These are phyloP conservation scores for Limnodromus scolopaceus DNA, from an alignment of 2,797 vertebrate species.

Conservation along the genomic window DNA sequence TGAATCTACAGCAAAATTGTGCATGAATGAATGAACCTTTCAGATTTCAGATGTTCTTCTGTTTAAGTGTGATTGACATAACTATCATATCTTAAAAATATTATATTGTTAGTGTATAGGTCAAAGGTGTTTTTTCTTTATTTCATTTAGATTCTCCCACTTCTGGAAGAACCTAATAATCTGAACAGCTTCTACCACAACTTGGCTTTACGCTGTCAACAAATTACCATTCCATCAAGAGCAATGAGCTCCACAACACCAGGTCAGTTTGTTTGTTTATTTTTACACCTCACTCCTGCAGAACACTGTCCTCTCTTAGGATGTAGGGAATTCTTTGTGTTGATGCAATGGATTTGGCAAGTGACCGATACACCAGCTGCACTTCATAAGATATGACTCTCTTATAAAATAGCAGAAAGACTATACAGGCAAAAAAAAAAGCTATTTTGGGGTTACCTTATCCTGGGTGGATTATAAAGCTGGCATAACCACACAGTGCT, in stretches of 20 bases:
- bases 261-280: slow-evolving; percentile 70
- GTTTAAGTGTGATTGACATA: background rate
- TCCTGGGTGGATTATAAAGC: background rate
- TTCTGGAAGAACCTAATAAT: background rate
- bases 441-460: background rate
- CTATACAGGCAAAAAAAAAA: background rate
- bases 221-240: slow-evolving; percentile 17
- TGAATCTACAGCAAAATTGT: background rate
- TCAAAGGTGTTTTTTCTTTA: background rate
- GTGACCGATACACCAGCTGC: background rate
- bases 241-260: slow-evolving; percentile 80
- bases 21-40: background rate
- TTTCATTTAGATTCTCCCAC: background rate
- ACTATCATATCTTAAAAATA: background rate
- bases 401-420: background rate
- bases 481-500: background rate
- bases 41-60: background rate
- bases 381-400: background rate
- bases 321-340: background rate
- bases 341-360: background rate
- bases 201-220: background rate
- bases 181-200: background rate
- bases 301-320: background rate
- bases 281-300: background rate
- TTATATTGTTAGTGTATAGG: background rate